Evolutionary conservation across 2,888 invertebrate genomes (phyloP).

Genomic region (Pilophorus perplexus): DNA sequence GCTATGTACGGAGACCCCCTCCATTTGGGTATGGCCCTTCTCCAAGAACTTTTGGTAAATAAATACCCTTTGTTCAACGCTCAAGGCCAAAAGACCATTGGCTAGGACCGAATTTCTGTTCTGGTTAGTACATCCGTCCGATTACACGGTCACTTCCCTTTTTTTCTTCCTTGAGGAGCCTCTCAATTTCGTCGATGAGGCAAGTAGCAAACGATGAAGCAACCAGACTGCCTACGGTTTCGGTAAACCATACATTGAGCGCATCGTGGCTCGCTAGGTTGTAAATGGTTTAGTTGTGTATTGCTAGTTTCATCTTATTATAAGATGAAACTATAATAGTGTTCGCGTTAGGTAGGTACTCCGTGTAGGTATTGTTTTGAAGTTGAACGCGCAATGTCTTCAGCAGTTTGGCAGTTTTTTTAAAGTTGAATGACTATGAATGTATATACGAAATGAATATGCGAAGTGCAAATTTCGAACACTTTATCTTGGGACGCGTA

Average conservation of each 20-base stretch:
- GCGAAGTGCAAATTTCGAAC: no score
- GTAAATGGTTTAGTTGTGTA: conserved; percentile 30
- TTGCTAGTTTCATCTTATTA: conserved; percentile 12
- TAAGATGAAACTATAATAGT: no score
- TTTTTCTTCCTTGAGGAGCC: neutral
- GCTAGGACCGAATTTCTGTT: neutral
- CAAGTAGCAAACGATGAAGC: conserved; percentile 21
- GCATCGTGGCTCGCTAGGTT: conserved; percentile 21
- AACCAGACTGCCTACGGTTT: neutral
- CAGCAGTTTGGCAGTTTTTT: no score
- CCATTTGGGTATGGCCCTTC: conserved; percentile 6
- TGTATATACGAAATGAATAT: no score
- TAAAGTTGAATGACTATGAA: no score
- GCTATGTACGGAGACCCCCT: neutral
- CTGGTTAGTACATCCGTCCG: conserved; percentile 8
- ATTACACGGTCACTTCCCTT: neutral
- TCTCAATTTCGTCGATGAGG: conserved; percentile 3
- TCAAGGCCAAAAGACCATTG: conserved; percentile 5
- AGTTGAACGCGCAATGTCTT: no score
- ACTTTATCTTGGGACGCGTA: no score
- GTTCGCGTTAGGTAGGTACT: neutral
- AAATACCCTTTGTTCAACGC: neutral
- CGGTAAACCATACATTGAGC: conserved; percentile 20
- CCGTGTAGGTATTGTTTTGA: no score
- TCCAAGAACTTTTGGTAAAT: conserved; percentile 12